A percentile compares a stretch with the other conserved stretches of the same genome.
Evolutionary conservation across 2,797 vertebrate genomes (phyloP).

Genomic region (Gallinago nigripennis): DNA sequence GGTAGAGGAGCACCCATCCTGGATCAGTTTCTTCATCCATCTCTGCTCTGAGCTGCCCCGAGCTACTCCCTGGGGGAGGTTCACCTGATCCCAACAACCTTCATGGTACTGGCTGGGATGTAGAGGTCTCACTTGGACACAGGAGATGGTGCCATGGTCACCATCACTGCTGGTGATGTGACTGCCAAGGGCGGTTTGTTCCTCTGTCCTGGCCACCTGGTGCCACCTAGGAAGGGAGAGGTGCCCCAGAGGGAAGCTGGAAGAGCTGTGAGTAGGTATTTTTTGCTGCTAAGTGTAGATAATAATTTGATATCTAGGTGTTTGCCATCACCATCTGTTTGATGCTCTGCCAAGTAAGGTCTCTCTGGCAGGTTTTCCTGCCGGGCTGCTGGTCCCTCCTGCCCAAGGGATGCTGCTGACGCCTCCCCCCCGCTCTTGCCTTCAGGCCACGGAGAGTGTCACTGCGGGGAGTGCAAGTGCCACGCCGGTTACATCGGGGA

Average conservation of each 20-base stretch:
- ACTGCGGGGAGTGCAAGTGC: conserved; percentile 96
- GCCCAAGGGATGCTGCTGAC: neutral
- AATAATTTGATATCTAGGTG: neutral
- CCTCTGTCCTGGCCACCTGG: neutral
- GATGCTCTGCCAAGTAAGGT: neutral
- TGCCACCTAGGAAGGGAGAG: neutral
- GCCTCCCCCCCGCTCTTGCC: neutral
- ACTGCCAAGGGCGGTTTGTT: neutral
- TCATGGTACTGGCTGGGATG: neutral
- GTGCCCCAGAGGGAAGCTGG: neutral
- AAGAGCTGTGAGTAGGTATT: neutral
- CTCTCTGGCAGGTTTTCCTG: neutral
- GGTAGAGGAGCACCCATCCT: neutral
- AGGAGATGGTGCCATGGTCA: neutral
- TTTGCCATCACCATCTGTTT: neutral
- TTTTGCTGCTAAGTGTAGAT: neutral
- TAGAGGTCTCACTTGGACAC: neutral
- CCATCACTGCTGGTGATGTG: neutral
- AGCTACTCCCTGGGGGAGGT: neutral
- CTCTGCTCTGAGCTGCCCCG: neutral
- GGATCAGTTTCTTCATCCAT: neutral
- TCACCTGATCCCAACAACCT: neutral
- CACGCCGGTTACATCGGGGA: conserved; percentile 89
- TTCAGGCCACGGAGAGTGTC: conserved; percentile 92
- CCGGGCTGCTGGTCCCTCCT: neutral